Base-by-base conservation (phyloP, 1,140 invertebrate genomes). In the Liolophura sinensis region DNA sequence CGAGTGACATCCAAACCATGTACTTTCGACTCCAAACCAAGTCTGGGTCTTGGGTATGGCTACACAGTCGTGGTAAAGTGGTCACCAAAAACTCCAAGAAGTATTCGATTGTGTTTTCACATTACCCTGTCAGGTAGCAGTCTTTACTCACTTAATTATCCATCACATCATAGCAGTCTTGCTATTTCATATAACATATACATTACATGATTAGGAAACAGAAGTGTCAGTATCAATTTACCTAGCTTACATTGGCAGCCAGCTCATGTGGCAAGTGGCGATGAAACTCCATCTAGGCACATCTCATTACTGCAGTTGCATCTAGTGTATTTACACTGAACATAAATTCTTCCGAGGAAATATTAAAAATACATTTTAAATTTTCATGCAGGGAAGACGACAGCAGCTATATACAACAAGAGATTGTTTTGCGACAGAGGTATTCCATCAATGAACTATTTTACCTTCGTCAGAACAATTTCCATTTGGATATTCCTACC, bases 41-140 rank as follows among this genome's bases (percentile, higher is more conserved):
- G 48, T 50, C 70, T 20, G 73, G 71, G 16, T 51, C 46, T 14
- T 77, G 75, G 73, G 56, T 72, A 9, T 80, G 78, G 78, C 46
- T 80, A 1, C 73, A 75, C 56, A 74, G 66, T 48, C 68, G 73
- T 48, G 75, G 78, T 22, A 78, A 78, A 55, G 73, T 78, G 25
- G 71, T 78, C 62, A 67, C 67, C 55, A 80, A 77, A 65, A 77
- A 80, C 55, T 74, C 75, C 25, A 80, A 78, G 70, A 80, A 78
- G 54, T 77, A 77, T 64, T 78, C 78, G 31, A 75, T 80, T 9
- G 73, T 78, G 9, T 80, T 78, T 62, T 74, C 78, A 22, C 78
- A 80, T 59, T 78, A 73, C 64, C 78, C 78, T 15, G 70, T 80
- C 24, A 74, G 76, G 78, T 80, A 71, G 6, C 7, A 61, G n/a